Evolutionary conservation across 2,888 invertebrate species (phyloP), one percentile per base, ranked within the genome.

Genomic region (Scaptomyza parva): DNA sequence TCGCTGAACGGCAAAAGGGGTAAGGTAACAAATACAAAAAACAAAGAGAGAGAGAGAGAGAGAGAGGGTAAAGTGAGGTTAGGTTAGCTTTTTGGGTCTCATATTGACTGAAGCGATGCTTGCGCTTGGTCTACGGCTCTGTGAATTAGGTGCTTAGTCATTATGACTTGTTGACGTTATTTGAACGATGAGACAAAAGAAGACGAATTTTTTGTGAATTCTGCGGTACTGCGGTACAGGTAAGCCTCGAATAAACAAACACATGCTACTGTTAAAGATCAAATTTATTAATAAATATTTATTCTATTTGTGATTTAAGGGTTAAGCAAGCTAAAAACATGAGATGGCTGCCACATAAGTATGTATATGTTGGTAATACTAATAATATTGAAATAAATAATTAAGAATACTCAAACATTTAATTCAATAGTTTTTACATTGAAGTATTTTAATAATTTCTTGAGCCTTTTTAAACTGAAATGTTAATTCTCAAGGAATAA

Each of bases 81-180:
- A 37, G 44, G 28, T 53, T 52, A 22, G 43, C 37, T 28, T 54
- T 52, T 75, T 39, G 30, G 64, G 54, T 43, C n/a, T 12, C 43
- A 58, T 58, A 75, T 75, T 73, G 76, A 70, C 57, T 61, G 43
- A 61, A 48, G 51, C 57, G 41, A 60, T 55, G 61, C 57, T 54
- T 44, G 54, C 52, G 61, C 57, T 54, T 44, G 54, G 70, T 37
- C 30, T 58, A 52, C 43, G 57, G 57, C 53, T 58, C 57, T 75
- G 65, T 61, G 65, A 70, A 75, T 75, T 65, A 75, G 70, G 70
- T 73, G 70, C 76, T 73, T 70, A 75, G 70, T 73, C 73, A 73
- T 75, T 73, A 72, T 74, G 72, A 50, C 59, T 51, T 64, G 53
- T 70, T 70, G 72, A 76, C 75, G n/a, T 51, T 58, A 9, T 61